Conservation (phyloP, 2,797 vertebrate species). For the Xyrichtys novacula region DNA sequence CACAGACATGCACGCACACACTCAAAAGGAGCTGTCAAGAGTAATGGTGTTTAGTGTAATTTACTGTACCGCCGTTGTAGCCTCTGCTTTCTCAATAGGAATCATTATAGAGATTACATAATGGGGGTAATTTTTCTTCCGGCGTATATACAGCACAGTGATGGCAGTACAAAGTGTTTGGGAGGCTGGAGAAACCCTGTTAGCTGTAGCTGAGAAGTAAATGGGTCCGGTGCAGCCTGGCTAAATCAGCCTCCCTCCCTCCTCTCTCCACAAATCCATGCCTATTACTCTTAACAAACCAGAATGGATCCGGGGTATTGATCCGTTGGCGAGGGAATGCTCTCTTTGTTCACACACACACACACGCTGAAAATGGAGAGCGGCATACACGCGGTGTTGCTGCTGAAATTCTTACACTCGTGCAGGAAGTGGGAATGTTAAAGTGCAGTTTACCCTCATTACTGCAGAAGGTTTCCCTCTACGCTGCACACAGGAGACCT, state of each 20-base stretch:
- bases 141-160: conserved; percentile 34
- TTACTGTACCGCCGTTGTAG: conserved; percentile 70
- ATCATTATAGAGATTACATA: conserved; percentile 78
- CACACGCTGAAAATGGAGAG: conserved; percentile 8
- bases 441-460: neutral
- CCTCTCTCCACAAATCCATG: conserved; percentile 65
- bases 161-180: conserved; percentile 61
- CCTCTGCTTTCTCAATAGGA: conserved; percentile 73
- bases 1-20: conserved; percentile 15
- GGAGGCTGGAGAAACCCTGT: conserved; percentile 64
- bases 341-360: conserved; percentile 55
- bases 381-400: neutral
- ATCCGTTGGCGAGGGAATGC: conserved; percentile 72
- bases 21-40: conserved; percentile 68
- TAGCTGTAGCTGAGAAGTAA: conserved; percentile 67
- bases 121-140: conserved; percentile 76
- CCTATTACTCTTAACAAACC: conserved; percentile 82
- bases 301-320: conserved; percentile 77
- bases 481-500: neutral
- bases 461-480: neutral
- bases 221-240: conserved; percentile 63
- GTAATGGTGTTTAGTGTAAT: conserved; percentile 79
- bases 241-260: conserved; percentile 65
- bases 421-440: neutral
- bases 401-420: conserved; percentile 3